Evolutionary conservation across 2,888 invertebrate genomes (phyloP).

Genomic region (Phanerotoma sp.): DNA sequence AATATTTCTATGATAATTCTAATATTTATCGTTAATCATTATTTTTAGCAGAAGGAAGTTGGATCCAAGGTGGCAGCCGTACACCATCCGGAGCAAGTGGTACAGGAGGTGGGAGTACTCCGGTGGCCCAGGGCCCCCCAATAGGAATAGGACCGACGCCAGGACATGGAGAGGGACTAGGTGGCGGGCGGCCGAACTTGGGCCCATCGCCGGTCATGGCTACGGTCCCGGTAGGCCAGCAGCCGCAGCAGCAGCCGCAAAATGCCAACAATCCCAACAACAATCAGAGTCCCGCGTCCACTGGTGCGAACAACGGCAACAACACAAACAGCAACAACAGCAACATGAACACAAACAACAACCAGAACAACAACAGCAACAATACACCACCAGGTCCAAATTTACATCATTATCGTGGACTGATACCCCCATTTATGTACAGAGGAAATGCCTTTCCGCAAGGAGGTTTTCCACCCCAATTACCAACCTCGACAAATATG

Average conservation of each 20-base stretch:
- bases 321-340: too few species aligned
- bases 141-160: conserved; percentile 38
- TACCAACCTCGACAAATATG: conserved; percentile 45
- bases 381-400: conserved; percentile 48
- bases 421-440: conserved; percentile 73
- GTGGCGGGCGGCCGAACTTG: conserved; percentile 58
- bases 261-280: too few species aligned
- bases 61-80: conserved; percentile 82
- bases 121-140: conserved; percentile 58
- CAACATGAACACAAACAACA: too few species aligned
- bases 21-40: too few species aligned
- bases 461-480: conserved; percentile 52
- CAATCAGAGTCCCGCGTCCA: conserved; percentile 40
- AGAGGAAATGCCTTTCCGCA: conserved; percentile 54
- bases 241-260: too few species aligned
- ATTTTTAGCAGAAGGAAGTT: conserved; percentile 77
- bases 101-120: conserved; percentile 56
- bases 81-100: conserved; percentile 59
- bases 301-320: conserved; percentile 32
- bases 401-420: conserved; percentile 66
- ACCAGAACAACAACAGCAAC: conserved; percentile 5
- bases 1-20: too few species aligned
- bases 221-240: conserved; percentile 59
- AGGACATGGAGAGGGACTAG: conserved; percentile 48
- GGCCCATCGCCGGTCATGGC: conserved; percentile 58